Conservation (phyloP, 2,113 vertebrate genomes). For the Mormyrus iriodes region DNA sequence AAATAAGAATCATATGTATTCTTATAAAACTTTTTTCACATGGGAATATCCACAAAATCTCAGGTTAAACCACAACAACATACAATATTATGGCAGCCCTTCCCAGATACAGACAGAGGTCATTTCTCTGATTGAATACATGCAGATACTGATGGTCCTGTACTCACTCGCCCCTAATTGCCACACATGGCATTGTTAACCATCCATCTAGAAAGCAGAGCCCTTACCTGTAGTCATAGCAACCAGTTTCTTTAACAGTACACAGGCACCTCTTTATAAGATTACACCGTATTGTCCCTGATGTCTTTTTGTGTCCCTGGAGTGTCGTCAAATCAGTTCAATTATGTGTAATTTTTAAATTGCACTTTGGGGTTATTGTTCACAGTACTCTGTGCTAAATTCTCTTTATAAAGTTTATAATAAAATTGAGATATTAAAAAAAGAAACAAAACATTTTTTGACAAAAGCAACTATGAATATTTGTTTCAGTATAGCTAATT, state of each 20-base stretch:
- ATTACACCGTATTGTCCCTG: slow-evolving; percentile 27
- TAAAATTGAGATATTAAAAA: not conserved
- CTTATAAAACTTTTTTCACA: not conserved
- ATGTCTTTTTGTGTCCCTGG: slow-evolving; percentile 8
- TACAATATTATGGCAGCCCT: not conserved
- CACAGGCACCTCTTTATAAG: slow-evolving; percentile 35
- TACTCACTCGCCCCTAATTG: not conserved
- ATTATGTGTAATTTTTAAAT: slow-evolving; percentile 1
- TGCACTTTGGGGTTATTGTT: not conserved
- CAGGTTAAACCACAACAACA: not conserved
- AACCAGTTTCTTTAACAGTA: slow-evolving; percentile 49
- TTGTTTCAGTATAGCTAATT: not conserved
- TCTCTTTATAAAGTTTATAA: not conserved
- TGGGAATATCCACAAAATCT: not conserved
- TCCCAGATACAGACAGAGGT: not conserved
- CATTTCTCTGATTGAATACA: not conserved
- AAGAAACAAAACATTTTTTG: not conserved
- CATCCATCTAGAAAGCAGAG: slow-evolving; percentile 29
- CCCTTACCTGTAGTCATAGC: slow-evolving; percentile 56
- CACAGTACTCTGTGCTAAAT: not conserved
- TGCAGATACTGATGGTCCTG: not conserved
- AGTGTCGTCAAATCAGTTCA: not conserved
- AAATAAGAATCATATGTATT: not conserved
- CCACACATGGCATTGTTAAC: slow-evolving; percentile 18
- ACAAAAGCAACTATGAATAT: not conserved